These are phyloP conservation scores for Petaurus breviceps DNA, from an alignment of 2,113 vertebrate species.

Conservation along the genomic window DNA sequence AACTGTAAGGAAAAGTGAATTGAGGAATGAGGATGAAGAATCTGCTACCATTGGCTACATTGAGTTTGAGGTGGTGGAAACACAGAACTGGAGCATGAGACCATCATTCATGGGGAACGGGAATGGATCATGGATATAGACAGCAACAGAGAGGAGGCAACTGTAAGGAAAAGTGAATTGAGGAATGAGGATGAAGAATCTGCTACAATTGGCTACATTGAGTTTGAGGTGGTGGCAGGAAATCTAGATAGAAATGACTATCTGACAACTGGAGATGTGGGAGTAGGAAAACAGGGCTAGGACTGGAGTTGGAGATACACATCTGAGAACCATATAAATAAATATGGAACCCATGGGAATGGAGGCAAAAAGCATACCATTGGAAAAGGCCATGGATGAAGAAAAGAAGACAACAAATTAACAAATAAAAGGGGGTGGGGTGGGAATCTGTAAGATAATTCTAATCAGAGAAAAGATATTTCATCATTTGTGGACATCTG, in stretches of 20 bases:
- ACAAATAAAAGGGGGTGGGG: neutral
- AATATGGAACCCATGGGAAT: neutral
- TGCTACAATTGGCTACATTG: no score
- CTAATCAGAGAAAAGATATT: neutral
- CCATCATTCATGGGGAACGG: neutral
- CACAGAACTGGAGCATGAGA: neutral
- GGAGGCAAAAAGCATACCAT: neutral
- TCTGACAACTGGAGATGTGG: no score
- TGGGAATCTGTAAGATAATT: neutral
- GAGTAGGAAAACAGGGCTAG: no score
- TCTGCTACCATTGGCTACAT: no score
- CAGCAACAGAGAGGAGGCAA: neutral
- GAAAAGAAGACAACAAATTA: neutral
- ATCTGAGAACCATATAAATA: neutral
- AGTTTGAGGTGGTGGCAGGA: no score
- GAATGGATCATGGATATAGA: neutral
- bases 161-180: neutral
- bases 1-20: neutral
- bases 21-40: no score
- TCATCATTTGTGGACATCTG: neutral
- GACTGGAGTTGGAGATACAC: no score
- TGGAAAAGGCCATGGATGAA: neutral
- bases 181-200: no score
- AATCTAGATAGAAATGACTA: no score
- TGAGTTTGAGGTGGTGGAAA: no score